Base-by-base conservation (phyloP, 2,888 invertebrate species). In the Pseudolycoriella hygida region DNA sequence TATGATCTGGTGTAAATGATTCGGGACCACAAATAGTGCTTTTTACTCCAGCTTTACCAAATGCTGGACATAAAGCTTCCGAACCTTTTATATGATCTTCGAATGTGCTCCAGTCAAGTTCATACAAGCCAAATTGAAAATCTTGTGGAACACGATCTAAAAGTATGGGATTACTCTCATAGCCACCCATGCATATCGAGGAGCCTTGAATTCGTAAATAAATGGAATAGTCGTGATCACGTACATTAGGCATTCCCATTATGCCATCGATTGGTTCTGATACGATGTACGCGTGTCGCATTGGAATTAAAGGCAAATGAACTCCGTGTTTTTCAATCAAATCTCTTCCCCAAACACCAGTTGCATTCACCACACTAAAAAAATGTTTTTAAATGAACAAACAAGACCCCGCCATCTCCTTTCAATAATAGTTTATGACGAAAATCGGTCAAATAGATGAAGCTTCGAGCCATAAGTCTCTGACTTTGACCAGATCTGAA, bases 1-100 rank as follows among this genome's bases (percentile, higher is more conserved):
- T 89, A 58, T 90, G 89, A 60, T 93, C 92, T 0, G 90, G 87
- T 0, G 92, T 92, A 59, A 92, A 93, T 2, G 86, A 82, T 60
- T 93, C 90, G 0, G 89, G 88, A 0, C 92, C 92, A 57, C 88
- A 92, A 2, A 90, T 77, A 0, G 87, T 87, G 32, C 82, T 80
- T 60, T 83, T 87, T 17, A 92, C 76, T 1, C 90, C 90, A 5
- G 79, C 72, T 8, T 71, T 70, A 25, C 72, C 75, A 49, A 90
- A 72, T 49, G 72, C 70, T 0, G 92, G 90, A 47, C 86, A 78
- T 11, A 92, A 60, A 44, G 77, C 72, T 1, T 76, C 67, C 1
- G 87, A 84, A 44, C 76, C 74, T 50, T 70, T 71, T 57, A 88
- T 72, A 57, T 89, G 86, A 0, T 75, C 68, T 18, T 80, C 78